Conservation (phyloP, 1,140 invertebrate genomes). For the Papilio xuthus region DNA sequence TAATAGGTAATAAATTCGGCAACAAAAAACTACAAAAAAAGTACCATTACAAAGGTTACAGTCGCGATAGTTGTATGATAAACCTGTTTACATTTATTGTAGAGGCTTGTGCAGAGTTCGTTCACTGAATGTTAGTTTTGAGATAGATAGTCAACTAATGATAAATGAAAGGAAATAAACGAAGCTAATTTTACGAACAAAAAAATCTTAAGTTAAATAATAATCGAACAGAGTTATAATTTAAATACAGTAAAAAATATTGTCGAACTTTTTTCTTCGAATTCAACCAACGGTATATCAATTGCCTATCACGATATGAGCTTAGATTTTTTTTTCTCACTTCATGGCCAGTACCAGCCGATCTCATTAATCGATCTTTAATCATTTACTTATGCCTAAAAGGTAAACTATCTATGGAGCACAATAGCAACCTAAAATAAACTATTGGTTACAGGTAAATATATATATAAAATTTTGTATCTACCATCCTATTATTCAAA, state of each 20-base stretch:
- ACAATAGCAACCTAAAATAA: too few relatives aligned
- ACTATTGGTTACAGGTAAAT: too few relatives aligned
- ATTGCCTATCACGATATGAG: neutral
- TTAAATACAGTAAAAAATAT: neutral
- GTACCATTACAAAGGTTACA: neutral
- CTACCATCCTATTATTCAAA: too few relatives aligned
- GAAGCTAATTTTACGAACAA: neutral
- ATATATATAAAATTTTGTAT: too few relatives aligned
- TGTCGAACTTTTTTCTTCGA: too few relatives aligned
- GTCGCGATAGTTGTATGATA: conserved; percentile 1
- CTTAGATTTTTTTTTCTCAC: neutral
- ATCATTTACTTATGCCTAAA: too few relatives aligned
- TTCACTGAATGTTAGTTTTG: conserved; percentile 5
- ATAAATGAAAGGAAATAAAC: neutral
- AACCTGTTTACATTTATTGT: conserved; percentile 13
- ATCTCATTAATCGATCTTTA: too few relatives aligned
- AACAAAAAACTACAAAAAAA: neutral
- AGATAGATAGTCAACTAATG: neutral
- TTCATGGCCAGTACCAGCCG: neutral
- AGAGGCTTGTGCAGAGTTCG: conserved; percentile 18
- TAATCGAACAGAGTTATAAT: neutral
- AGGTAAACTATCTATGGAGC: too few relatives aligned
- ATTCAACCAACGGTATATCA: neutral
- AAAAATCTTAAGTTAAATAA: neutral
- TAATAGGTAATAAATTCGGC: neutral